Conservation (phyloP, 2,797 vertebrate genomes). For the Bryconaethiops microstoma region DNA sequence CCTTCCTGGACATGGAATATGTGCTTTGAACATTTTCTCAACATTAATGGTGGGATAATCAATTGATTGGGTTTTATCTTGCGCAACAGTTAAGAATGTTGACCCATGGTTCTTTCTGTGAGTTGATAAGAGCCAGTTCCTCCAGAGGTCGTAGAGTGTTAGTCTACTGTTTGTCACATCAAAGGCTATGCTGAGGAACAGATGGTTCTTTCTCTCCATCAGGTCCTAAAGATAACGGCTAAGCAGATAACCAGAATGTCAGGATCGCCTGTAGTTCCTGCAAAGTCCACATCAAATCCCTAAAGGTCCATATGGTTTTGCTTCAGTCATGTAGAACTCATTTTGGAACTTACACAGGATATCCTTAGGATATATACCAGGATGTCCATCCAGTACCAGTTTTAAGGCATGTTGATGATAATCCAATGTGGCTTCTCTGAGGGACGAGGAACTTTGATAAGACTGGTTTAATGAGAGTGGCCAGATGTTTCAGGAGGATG, state of each 20-base stretch:
- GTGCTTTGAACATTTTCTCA: not conserved
- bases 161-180: constrained; percentile 49
- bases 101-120: not conserved
- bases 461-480: not conserved
- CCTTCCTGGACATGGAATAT: not conserved
- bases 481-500: not conserved
- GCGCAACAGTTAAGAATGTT: not conserved
- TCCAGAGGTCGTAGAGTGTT: constrained; percentile 29
- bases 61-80: not conserved
- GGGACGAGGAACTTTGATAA: not conserved
- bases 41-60: not conserved
- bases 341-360: constrained; percentile 10
- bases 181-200: constrained; percentile 55
- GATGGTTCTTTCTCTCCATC: constrained; percentile 55
- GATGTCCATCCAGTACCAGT: constrained; percentile 4
- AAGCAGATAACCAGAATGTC: constrained; percentile 33
- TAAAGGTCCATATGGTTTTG: not conserved
- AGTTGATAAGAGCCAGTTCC: constrained; percentile 15
- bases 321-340: constrained; percentile 1
- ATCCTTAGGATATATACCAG: constrained; percentile 35
- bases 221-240: constrained; percentile 56
- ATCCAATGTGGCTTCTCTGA: not conserved
- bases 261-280: not conserved
- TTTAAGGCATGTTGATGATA: too few relatives aligned
- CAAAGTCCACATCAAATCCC: constrained; percentile 10